Conservation (phyloP, 1,140 invertebrate species). For the Luehdorfia chinensis region DNA sequence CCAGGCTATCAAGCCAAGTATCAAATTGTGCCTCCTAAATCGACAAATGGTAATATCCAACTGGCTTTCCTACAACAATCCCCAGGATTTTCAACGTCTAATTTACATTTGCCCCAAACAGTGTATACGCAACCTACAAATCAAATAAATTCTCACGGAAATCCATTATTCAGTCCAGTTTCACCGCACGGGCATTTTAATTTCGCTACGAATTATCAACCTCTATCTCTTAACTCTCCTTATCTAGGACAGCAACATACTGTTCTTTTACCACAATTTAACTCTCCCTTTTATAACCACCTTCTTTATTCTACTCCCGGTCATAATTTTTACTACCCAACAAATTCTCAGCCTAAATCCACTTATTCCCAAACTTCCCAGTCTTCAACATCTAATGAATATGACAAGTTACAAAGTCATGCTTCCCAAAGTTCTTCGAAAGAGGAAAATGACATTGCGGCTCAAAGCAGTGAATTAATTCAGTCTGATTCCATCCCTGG, state of each 20-base stretch:
- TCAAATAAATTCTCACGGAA: constrained; percentile 32
- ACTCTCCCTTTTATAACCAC: constrained; percentile 56
- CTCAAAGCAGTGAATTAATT: constrained; percentile 45
- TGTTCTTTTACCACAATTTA: constrained; percentile 51
- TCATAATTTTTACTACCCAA: constrained; percentile 63
- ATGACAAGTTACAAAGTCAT: constrained; percentile 48
- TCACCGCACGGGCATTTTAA: constrained; percentile 42
- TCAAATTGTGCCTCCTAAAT: constrained; percentile 49
- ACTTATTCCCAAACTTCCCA: constrained; percentile 40
- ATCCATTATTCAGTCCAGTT: constrained; percentile 19
- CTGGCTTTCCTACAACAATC: constrained; percentile 51
- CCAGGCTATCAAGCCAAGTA: constrained; percentile 63
- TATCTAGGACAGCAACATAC: constrained; percentile 52
- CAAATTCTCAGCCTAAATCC: constrained; percentile 61
- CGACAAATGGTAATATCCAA: constrained; percentile 45
- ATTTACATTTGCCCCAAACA: constrained; percentile 44
- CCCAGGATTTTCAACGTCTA: constrained; percentile 27
- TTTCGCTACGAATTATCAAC: constrained; percentile 41
- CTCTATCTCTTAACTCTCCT: constrained; percentile 32
- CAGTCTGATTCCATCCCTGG: constrained; percentile 36
- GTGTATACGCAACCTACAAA: constrained; percentile 36
- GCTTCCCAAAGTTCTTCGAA: constrained; percentile 39
- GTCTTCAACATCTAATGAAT: constrained; percentile 36
- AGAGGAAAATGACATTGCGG: constrained; percentile 44
- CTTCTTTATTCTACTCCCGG: constrained; percentile 47